These are phyloP conservation scores for Dascillus cervinus DNA, from an alignment of 2,888 invertebrate genomes.

Conservation along the genomic window DNA sequence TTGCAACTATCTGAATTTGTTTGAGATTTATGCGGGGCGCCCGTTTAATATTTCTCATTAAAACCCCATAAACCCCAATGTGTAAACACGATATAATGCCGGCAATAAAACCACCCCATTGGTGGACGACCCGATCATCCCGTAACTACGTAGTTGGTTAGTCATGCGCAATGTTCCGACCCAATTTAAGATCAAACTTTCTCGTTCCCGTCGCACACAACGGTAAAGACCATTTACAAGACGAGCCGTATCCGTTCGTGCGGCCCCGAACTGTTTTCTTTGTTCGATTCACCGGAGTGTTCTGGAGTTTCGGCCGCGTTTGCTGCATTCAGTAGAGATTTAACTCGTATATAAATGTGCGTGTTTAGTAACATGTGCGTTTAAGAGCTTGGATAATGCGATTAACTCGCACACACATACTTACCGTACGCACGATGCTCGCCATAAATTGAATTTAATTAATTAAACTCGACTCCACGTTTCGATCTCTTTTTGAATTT, in stretches of 20 bases:
- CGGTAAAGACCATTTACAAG: slow-evolving; percentile 1
- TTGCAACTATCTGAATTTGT: too few species aligned
- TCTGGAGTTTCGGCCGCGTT: slow-evolving; percentile 8
- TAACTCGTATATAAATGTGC: not conserved
- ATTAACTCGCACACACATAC: too few species aligned
- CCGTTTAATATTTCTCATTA: slow-evolving; percentile 6
- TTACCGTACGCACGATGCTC: too few species aligned
- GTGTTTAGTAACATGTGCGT: not conserved
- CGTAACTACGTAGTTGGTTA: slow-evolving; percentile 19
- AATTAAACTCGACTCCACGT: too few species aligned
- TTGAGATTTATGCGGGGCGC: not conserved
- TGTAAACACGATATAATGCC: slow-evolving; percentile 12
- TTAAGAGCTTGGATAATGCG: too few species aligned
- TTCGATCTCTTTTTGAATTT: too few species aligned
- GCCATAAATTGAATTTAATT: too few species aligned
- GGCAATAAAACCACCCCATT: slow-evolving; percentile 13
- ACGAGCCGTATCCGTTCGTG: slow-evolving; percentile 11
- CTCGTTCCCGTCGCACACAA: slow-evolving; percentile 3
- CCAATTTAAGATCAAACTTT: slow-evolving; percentile 7
- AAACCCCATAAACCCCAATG: slow-evolving; percentile 7
- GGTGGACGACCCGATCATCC: slow-evolving; percentile 17
- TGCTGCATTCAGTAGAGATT: slow-evolving; percentile 12
- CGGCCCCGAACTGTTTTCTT: slow-evolving; percentile 5
- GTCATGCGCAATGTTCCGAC: slow-evolving; percentile 16
- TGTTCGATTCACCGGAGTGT: slow-evolving; percentile 4